Evolutionary conservation across 1,140 invertebrate species (phyloP).

Genomic region (Harlomillsia oculata): DNA sequence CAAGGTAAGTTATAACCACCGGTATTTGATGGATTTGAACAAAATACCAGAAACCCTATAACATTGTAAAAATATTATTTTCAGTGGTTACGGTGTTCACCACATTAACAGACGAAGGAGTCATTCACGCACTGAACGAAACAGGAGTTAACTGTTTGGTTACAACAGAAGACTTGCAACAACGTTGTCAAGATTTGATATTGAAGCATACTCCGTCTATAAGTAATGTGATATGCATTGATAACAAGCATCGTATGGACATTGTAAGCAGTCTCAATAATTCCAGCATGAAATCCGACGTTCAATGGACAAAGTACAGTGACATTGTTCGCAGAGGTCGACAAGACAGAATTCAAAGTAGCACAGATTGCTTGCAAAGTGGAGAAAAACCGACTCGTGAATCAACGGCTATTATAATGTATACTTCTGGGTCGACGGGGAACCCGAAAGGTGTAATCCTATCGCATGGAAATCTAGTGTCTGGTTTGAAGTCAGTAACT

Average conservation of each 20-base stretch:
- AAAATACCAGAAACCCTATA: not conserved
- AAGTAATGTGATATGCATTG: conserved; percentile 76
- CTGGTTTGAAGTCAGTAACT: conserved; percentile 75
- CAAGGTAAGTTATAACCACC: conserved; percentile 50
- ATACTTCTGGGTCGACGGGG: conserved; percentile 88
- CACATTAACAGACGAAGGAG: conserved; percentile 89
- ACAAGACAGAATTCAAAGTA: too few species aligned
- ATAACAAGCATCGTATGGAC: conserved; percentile 42
- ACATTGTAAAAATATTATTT: conserved; percentile 36
- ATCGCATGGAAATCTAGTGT: conserved; percentile 84
- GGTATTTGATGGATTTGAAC: not conserved
- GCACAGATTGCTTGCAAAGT: too few species aligned
- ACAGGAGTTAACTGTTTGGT: conserved; percentile 85
- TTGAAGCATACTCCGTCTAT: conserved; percentile 58
- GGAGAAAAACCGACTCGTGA: conserved; percentile 58
- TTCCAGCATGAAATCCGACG: too few species aligned
- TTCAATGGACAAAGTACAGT: too few species aligned
- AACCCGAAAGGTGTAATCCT: conserved; percentile 75
- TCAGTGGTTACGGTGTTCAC: conserved; percentile 91
- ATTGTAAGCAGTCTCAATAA: too few species aligned
- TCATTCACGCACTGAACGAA: conserved; percentile 90
- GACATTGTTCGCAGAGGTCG: too few species aligned
- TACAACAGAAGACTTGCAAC: conserved; percentile 78
- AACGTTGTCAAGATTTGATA: conserved; percentile 76
- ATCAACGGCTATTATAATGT: conserved; percentile 92